These are phyloP conservation scores for Meandrina meandrites DNA, from an alignment of 92 coral and sea anemone species.

Conservation along the genomic window DNA sequence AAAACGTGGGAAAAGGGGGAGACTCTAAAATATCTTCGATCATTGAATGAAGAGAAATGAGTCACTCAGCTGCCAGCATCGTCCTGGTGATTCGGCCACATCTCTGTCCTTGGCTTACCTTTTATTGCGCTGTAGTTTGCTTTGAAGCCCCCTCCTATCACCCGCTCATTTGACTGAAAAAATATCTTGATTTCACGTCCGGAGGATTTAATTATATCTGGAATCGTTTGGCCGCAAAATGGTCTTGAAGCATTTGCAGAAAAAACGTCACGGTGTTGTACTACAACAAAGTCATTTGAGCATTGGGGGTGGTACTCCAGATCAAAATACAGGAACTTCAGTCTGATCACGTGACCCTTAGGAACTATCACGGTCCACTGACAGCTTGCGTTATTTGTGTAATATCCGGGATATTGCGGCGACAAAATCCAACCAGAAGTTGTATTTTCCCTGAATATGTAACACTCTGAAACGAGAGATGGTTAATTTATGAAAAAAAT, in stretches of 20 bases:
- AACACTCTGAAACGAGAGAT: slow-evolving; percentile 1
- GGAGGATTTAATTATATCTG: neutral
- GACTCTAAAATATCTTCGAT: too few species aligned
- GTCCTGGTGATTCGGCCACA: neutral
- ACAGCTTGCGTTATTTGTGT: slow-evolving; percentile 53
- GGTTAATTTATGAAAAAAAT: too few species aligned
- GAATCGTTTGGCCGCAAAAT: slow-evolving; percentile 12
- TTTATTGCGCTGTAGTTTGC: slow-evolving; percentile 29
- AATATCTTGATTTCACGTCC: neutral
- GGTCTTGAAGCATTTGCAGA: too few species aligned
- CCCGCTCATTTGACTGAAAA: slow-evolving; percentile 9
- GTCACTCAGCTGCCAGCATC: too few species aligned
- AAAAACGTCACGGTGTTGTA: too few species aligned
- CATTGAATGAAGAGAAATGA: too few species aligned
- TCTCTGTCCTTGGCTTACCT: slow-evolving; percentile 1
- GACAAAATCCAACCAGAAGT: slow-evolving; percentile 58
- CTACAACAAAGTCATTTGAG: slow-evolving; percentile 6
- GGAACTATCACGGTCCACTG: slow-evolving; percentile 17
- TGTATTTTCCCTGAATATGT: too few species aligned
- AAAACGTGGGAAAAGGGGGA: too few species aligned
- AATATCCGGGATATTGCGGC: slow-evolving; percentile 75
- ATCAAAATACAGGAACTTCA: slow-evolving; percentile 3
- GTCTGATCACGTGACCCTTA: slow-evolving; percentile 11
- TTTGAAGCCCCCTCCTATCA: slow-evolving; percentile 52
- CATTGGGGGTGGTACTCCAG: slow-evolving; percentile 16